Evolutionary conservation across 2,888 invertebrate genomes (phyloP), one percentile per base, ranked within the genome.

Genomic region (Electrophaes corylata): DNA sequence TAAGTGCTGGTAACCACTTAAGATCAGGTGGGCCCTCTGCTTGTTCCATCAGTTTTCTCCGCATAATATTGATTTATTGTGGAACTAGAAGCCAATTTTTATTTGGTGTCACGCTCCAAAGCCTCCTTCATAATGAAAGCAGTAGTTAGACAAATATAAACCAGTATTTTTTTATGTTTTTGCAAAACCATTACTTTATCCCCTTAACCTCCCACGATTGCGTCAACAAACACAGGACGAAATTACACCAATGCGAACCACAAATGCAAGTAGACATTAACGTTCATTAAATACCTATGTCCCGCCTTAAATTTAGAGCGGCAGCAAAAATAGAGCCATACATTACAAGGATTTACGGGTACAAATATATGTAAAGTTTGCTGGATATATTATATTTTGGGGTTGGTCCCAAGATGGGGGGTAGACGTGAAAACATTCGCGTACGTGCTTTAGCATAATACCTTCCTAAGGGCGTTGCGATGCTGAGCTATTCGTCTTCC

Each of bases 361-460:
- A 91, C 91, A 91, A 91, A 91, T 91, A 91, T 91, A 91, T 91
- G 91, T 91, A 89, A 91, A 91, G 91, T 91, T 91, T 90, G 85
- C 84, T 79, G 86, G 86, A 91, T 91, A 89, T 91, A 91, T 91
- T 91, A 91, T 91, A 88, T 89, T 86, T 81, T 85, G 89, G 91
- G 91, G 89, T 86, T 79, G 87, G 86, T 75, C 79, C 83, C 83
- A 80, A 85, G 87, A 84, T 81, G 87, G 82, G 84, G 81, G 85
- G 80, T 82, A 79, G 81, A 86, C 91, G 91, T 91, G 91, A 85
- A 91, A 91, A 86, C 85, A 91, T 90, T 84, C 86, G 78, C 76
- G 75, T 84, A 89, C 91, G 91, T 91, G 91, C 91, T 81, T 81
- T 78, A 80, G 91, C 91, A 91, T 91, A 91, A 91, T 91, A 84